phyloP scores from a whole-genome alignment of 1,140 invertebrate species.

The Contarinia nasturtii region DNA sequence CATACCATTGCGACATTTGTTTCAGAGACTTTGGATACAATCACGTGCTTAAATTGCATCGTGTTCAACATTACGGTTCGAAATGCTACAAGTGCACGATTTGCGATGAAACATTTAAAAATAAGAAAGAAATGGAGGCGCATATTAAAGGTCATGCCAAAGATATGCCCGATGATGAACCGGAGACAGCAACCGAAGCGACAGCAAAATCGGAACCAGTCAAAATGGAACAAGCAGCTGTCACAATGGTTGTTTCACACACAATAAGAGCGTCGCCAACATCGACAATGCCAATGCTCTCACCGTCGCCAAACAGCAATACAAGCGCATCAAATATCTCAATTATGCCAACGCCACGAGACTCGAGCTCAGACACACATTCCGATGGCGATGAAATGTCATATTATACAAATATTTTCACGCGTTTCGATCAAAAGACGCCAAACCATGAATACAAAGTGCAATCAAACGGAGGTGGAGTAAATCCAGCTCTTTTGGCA shows the following conservation, averaged over 20 bases:
- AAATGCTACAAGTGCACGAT: slow-evolving; percentile 84
- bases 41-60: slow-evolving; percentile 70
- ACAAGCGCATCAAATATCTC: slow-evolving; percentile 14
- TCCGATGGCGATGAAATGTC: slow-evolving; percentile 4
- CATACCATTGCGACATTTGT: slow-evolving; percentile 40
- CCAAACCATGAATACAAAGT: not conserved
- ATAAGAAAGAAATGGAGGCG: slow-evolving; percentile 72
- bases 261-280: not conserved
- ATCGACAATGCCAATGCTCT: slow-evolving; percentile 10
- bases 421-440: slow-evolving; percentile 2
- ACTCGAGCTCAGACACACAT: slow-evolving; percentile 3
- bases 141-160: slow-evolving; percentile 80
- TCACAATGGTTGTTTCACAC: not conserved
- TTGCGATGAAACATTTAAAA: slow-evolving; percentile 73
- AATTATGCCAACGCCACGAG: not conserved
- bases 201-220: slow-evolving; percentile 6
- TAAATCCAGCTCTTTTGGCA: slow-evolving; percentile 29
- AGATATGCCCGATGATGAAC: slow-evolving; percentile 26
- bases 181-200: slow-evolving; percentile 18
- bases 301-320: slow-evolving; percentile 8
- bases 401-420: slow-evolving; percentile 1
- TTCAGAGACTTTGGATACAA: slow-evolving; percentile 61
- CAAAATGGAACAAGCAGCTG: not conserved
- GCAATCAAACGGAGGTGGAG: slow-evolving; percentile 4
- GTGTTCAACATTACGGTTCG: slow-evolving; percentile 78